Base-by-base conservation (phyloP, 1,140 invertebrate species). In the Drosophila sp. region DNA sequence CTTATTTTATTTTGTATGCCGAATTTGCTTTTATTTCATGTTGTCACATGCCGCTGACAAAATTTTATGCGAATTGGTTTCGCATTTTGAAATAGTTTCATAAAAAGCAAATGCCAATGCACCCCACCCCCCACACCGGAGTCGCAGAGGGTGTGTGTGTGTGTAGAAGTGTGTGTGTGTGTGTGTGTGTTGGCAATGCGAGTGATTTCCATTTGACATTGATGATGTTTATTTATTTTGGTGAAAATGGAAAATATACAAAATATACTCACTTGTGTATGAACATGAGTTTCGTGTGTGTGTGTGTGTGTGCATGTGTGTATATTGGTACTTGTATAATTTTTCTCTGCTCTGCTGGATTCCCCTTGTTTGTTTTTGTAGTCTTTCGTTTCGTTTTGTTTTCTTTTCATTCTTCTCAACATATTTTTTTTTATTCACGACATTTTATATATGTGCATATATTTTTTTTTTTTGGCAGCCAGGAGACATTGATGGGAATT, bases 151-250 rank as follows among this genome's bases (percentile, higher is more conserved):
- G 57, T 7, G 16, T 14, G 2, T 11, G 13, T 7, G 16, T 14
- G 2, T 16, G 13, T 11, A n/a, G n/a, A n/a, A n/a, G 6, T 1
- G 9, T 14, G 4, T 25, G 3, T n/a, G 40, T 0, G 9, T 50
- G 45, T 58, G 36, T 29, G 54, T 54, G 64, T 72, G 71, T 72
- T 78, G 76, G 64, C 78, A 76, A 45, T 82, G 62, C 62, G 78
- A 72, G 69, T 89, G 84, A 78, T 84, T 89, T 89, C 73, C 83
- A 89, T 89, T 89, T 83, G 83, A 89, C 83, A 89, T 89, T 89
- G 83, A 89, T 89, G 83, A 89, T 89, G 83, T 89, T 89, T 89
- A 89, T 83, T 89, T 89, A 89, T 89, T 89, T 89, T 57, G 80
- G 69, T 89, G 83, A 89, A 89, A 89, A 89, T 89, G 80, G 73